Evolutionary conservation across 92 coral and sea anemone genomes (phyloP).

Genomic region (Meandrina meandrites): DNA sequence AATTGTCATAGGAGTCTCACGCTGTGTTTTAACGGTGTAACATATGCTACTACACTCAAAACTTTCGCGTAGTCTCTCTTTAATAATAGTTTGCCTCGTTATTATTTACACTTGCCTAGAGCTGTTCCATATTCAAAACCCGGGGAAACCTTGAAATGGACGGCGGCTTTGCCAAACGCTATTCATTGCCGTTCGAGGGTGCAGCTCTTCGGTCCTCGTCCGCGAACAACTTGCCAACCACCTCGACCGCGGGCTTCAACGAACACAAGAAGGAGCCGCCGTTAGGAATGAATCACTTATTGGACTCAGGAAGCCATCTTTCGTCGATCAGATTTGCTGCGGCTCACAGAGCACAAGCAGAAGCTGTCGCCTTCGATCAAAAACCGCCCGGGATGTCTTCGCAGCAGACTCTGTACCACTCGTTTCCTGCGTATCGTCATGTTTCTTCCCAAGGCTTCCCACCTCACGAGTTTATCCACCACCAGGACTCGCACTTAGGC

Average conservation of each 20-base stretch:
- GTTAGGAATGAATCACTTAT: conserved; percentile 85
- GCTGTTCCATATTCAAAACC: conserved; percentile 87
- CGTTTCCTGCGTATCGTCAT: conserved; percentile 96
- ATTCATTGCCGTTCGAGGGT: conserved; percentile 73
- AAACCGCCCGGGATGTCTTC: conserved; percentile 87
- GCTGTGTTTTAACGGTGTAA: conserved; percentile 95
- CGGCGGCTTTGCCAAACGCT: conserved; percentile 75
- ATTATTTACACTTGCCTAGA: conserved; percentile 81
- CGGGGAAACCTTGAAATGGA: conserved; percentile 82
- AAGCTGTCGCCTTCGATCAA: conserved; percentile 84
- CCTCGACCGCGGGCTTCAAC: conserved; percentile 65
- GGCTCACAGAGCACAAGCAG: conserved; percentile 76
- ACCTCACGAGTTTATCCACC: conserved; percentile 87
- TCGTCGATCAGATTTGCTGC: conserved; percentile 86
- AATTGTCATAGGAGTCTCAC: conserved; percentile 78
- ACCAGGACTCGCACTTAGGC: conserved; percentile 86
- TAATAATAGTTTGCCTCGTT: conserved; percentile 80
- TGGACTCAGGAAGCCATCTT: conserved; percentile 85
- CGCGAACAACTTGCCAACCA: conserved; percentile 66
- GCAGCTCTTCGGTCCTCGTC: conserved; percentile 68
- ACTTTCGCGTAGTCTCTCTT: conserved; percentile 82
- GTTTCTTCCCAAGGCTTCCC: conserved; percentile 79
- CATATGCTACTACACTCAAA: conserved; percentile 93
- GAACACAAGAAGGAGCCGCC: conserved; percentile 75
- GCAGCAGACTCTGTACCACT: conserved; percentile 90